These are phyloP conservation scores for Antheraea pernyi DNA, from an alignment of 1,140 invertebrate species.

Conservation along the genomic window DNA sequence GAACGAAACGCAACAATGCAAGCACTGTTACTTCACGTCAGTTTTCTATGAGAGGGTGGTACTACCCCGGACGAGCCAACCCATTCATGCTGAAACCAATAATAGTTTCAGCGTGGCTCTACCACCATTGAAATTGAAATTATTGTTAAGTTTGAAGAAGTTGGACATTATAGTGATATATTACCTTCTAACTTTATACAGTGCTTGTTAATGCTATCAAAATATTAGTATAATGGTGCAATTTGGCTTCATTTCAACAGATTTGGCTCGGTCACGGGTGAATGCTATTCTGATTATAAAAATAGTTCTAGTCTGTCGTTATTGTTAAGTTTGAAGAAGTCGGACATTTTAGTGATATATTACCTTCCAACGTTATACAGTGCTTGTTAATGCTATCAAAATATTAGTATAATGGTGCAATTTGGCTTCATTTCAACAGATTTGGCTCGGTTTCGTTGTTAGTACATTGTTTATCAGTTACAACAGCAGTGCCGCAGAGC, in stretches of 20 bases:
- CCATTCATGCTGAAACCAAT: too few species aligned
- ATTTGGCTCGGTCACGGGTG: slow-evolving; percentile 20
- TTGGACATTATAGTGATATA: not conserved
- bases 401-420: slow-evolving; percentile 33
- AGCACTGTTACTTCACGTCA: too few species aligned
- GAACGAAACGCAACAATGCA: too few species aligned
- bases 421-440: slow-evolving; percentile 29
- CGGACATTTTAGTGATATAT: not conserved
- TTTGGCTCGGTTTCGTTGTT: slow-evolving; percentile 21
- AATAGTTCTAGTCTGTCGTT: too few species aligned
- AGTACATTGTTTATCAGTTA: slow-evolving; percentile 14
- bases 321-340: not conserved
- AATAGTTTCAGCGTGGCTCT: too few species aligned
- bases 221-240: slow-evolving; percentile 33
- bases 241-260: slow-evolving; percentile 29
- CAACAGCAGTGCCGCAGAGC: not conserved
- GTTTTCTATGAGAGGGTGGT: too few species aligned
- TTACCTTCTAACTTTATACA: not conserved
- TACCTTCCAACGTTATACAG: not conserved
- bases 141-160: not conserved
- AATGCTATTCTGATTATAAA: too few species aligned
- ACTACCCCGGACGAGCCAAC: too few species aligned
- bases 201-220: slow-evolving; percentile 12
- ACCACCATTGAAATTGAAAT: too few species aligned
- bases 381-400: slow-evolving; percentile 14